Evolutionary conservation across 53 echinoderm and acorn worm genomes (phyloP).

Genomic region (Patiria pectinifera): DNA sequence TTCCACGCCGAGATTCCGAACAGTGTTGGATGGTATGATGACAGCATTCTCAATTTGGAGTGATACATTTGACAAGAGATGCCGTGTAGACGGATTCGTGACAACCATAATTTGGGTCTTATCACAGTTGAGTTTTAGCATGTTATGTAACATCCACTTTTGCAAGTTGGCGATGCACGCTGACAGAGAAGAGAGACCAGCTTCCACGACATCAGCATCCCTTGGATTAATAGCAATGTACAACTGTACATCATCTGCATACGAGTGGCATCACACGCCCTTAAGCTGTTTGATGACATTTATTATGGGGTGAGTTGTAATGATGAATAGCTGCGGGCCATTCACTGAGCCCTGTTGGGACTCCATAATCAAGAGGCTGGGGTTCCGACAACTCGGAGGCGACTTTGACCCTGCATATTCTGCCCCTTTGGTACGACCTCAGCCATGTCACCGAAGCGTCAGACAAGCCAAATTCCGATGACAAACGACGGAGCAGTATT

Average conservation of each 20-base stretch:
- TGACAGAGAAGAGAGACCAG: slow-evolving; percentile 24
- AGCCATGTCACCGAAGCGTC: slow-evolving; percentile 13
- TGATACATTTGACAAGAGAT: neutral
- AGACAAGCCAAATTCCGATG: neutral
- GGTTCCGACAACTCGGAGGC: slow-evolving; percentile 3
- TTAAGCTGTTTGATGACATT: slow-evolving; percentile 16
- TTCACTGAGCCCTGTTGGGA: slow-evolving; percentile 37
- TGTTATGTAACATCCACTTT: slow-evolving; percentile 36
- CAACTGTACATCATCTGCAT: slow-evolving; percentile 51
- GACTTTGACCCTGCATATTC: slow-evolving; percentile 28
- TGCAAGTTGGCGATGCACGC: slow-evolving; percentile 18
- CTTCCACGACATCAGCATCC: neutral
- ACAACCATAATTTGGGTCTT: slow-evolving; percentile 38
- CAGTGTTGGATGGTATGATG: neutral
- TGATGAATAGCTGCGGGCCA: slow-evolving; percentile 37
- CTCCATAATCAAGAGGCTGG: slow-evolving; percentile 20
- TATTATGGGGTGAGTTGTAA: neutral
- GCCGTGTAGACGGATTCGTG: neutral
- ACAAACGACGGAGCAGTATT: slow-evolving; percentile 8
- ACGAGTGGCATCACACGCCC: slow-evolving; percentile 17
- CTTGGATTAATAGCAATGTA: slow-evolving; percentile 28
- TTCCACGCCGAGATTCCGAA: neutral
- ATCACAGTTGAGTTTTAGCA: slow-evolving; percentile 41
- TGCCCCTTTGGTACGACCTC: slow-evolving; percentile 9
- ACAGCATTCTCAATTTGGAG: neutral